Conservation (phyloP, 2,797 vertebrate species). For the Centroberyx gerrardi region DNA sequence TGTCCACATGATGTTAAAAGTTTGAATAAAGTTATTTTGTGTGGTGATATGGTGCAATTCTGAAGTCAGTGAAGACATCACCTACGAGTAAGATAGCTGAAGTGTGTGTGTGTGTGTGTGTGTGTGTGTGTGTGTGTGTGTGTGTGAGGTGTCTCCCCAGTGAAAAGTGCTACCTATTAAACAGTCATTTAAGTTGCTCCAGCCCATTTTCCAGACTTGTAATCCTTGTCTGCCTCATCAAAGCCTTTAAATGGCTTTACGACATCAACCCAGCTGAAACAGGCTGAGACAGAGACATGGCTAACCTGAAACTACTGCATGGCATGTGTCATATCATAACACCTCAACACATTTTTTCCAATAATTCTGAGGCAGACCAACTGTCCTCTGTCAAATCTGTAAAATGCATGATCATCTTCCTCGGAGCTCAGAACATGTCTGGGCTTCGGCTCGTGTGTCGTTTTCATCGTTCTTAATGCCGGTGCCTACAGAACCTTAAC, state of each 20-base stretch:
- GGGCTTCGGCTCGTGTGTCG: slow-evolving; percentile 10
- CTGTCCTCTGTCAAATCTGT: not conserved
- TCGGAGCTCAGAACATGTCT: slow-evolving; percentile 15
- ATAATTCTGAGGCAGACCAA: not conserved
- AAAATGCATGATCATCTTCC: not conserved
- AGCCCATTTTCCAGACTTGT: slow-evolving; percentile 76
- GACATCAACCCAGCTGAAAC: slow-evolving; percentile 22
- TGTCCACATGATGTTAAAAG: slow-evolving; percentile 17
- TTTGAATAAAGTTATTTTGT: slow-evolving; percentile 65
- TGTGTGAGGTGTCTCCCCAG: slow-evolving; percentile 20
- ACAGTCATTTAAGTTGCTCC: slow-evolving; percentile 61
- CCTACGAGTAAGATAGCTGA: slow-evolving; percentile 5
- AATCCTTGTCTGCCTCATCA: slow-evolving; percentile 69
- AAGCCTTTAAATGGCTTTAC: slow-evolving; percentile 64
- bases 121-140: slow-evolving; percentile 9
- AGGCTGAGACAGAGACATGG: slow-evolving; percentile 38
- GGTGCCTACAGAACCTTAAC: slow-evolving; percentile 13
- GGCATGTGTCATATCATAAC: not conserved
- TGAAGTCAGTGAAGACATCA: slow-evolving; percentile 18
- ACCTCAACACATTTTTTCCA: not conserved
- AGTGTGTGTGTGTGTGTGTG: not conserved
- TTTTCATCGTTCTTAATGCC: slow-evolving; percentile 35
- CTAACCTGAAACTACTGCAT: slow-evolving; percentile 1
- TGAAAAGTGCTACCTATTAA: slow-evolving; percentile 67
- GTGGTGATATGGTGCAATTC: slow-evolving; percentile 16